phyloP scores from a whole-genome alignment of 2,113 vertebrate species.

The Paedocypris sp. region DNA sequence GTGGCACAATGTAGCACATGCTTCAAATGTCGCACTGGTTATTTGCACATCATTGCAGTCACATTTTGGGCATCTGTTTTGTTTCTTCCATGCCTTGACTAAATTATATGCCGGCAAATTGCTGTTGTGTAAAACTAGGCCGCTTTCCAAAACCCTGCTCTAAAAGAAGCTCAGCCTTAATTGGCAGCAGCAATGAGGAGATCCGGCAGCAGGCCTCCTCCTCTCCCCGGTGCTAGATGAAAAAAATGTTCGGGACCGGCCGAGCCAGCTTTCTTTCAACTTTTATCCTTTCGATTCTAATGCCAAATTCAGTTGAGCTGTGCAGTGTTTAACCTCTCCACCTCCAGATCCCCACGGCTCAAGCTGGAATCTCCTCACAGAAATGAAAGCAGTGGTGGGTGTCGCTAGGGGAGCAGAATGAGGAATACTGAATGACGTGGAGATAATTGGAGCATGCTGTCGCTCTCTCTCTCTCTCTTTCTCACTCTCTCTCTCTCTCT shows the following conservation, averaged over 20 bases:
- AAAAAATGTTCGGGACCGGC: slow-evolving; percentile 27
- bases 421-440: slow-evolving; percentile 50
- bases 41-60: not conserved
- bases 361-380: slow-evolving; percentile 40
- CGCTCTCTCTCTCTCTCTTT: not conserved
- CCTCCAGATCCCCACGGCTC: slow-evolving; percentile 41
- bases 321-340: slow-evolving; percentile 56
- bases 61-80: slow-evolving; percentile 32
- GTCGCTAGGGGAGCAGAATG: slow-evolving; percentile 44
- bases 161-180: slow-evolving; percentile 52
- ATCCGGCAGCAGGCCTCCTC: slow-evolving; percentile 36
- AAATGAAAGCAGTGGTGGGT: slow-evolving; percentile 46
- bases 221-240: slow-evolving; percentile 36
- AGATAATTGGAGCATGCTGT: slow-evolving; percentile 53
- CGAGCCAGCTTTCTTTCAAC: slow-evolving; percentile 37
- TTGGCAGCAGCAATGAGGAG: slow-evolving; percentile 50
- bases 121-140: slow-evolving; percentile 56
- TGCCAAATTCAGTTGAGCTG: slow-evolving; percentile 47
- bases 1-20: not conserved
- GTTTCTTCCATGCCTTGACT: slow-evolving; percentile 30
- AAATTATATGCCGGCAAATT: slow-evolving; percentile 54
- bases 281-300: slow-evolving; percentile 34
- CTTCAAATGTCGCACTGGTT: not conserved
- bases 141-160: slow-evolving; percentile 45
- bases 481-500: not conserved